Base-by-base conservation (phyloP, 2,797 vertebrate species). In the Acomys russatus region DNA sequence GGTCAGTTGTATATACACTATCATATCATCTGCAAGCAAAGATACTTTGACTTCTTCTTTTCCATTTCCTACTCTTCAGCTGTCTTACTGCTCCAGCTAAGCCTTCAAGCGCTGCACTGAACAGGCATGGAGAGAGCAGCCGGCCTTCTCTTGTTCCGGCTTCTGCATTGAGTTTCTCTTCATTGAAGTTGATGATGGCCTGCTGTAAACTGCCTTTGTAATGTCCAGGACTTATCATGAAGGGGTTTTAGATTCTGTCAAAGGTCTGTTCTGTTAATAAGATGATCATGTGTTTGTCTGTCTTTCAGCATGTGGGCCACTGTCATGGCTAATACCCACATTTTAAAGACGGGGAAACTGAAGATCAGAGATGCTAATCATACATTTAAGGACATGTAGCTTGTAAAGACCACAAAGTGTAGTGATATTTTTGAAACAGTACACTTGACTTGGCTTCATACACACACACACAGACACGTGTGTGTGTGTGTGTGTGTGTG, bases 281-380 rank as follows among this genome's bases (percentile, higher is more conserved):
- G 61, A 66, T 49, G 80, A 30, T 20, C 35, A 12, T 49, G 9
- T 66, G 63, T 25, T 49, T 84, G 44, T 83, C 30, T 64, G 61
- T 49, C 61, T 84, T 20, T 64, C 25, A 20, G 10, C 25, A 30
- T 49, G 17, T 22, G 12, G 18, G 23, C 61, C 38, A 49, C 44
- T 44, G 38, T 66, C 61, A 9, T 44, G 9, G 25, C 25, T 30
- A 30, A 44, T 38, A 30, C 18, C 23, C 59, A 30, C 6, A 44
- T 64, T 64, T 35, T 35, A 91, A 89, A 66, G 59, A 89, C 23
- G 44, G 91, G 61, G 12, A 96, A 88, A 91, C 25, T 10, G 23
- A 84, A 77, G 54, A 33, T 94, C 83, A 84, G 23, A 92, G 71
- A 95, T 35, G 59, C 18, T 44, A 80, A 30, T 56, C 35, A 56